phyloP scores from a whole-genome alignment of 2,888 invertebrate genomes.

The Dicyrtomina minuta region DNA sequence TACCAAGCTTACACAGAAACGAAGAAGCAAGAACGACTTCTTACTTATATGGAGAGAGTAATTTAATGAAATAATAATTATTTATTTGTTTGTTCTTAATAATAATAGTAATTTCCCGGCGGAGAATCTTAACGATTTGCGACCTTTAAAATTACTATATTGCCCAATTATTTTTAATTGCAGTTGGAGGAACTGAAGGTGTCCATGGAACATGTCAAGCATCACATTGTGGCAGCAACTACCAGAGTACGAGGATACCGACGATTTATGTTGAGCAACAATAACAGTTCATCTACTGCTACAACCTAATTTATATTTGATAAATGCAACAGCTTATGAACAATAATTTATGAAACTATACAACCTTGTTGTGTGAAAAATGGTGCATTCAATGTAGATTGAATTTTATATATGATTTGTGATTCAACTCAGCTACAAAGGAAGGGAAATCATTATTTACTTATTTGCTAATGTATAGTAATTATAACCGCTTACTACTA shows the following conservation, averaged over 20 bases:
- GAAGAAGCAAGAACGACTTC: constrained; percentile 8
- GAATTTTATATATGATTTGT: too few relatives aligned
- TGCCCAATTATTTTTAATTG: too few relatives aligned
- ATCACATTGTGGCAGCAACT: constrained; percentile 16
- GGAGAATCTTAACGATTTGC: too few relatives aligned
- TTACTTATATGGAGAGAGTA: constrained; percentile 23
- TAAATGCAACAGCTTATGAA: background rate
- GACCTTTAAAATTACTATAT: too few relatives aligned
- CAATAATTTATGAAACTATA: background rate
- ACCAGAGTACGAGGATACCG: constrained; percentile 3
- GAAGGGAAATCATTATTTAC: too few relatives aligned
- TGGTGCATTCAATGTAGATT: too few relatives aligned
- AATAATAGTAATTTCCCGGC: background rate
- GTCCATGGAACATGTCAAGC: constrained; percentile 20
- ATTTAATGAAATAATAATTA: background rate
- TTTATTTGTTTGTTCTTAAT: background rate
- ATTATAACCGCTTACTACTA: too few relatives aligned
- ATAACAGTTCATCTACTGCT: constrained; percentile 2
- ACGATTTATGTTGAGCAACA: background rate
- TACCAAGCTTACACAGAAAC: constrained; percentile 16
- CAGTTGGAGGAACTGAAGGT: constrained; percentile 28
- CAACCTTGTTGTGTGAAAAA: too few relatives aligned
- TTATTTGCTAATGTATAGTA: too few relatives aligned
- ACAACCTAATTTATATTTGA: too few relatives aligned
- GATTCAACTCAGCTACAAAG: too few relatives aligned